These are phyloP conservation scores for Onchidella celtica DNA, from an alignment of 2,888 invertebrate species.

Conservation along the genomic window DNA sequence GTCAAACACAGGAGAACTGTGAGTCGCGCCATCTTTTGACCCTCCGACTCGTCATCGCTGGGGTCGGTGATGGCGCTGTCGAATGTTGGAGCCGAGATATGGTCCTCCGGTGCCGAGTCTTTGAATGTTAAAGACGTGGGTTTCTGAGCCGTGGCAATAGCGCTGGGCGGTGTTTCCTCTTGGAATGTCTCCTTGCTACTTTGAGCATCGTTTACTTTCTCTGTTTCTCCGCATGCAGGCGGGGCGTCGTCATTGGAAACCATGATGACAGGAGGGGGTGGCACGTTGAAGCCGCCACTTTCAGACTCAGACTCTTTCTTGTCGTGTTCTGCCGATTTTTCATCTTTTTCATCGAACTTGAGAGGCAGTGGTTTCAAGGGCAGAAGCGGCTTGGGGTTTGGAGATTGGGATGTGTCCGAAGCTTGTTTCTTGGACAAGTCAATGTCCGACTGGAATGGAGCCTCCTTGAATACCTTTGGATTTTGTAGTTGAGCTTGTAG, in stretches of 20 bases:
- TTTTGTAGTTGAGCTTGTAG: constrained; percentile 78
- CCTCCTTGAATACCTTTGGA: constrained; percentile 72
- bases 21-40: constrained; percentile 60
- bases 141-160: constrained; percentile 5
- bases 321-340: not conserved
- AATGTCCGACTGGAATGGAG: constrained; percentile 67
- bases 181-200: constrained; percentile 25
- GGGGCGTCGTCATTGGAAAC: constrained; percentile 52
- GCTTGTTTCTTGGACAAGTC: constrained; percentile 54
- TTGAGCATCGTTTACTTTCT: not conserved
- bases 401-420: not conserved
- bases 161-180: not conserved
- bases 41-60: constrained; percentile 40
- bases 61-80: constrained; percentile 34
- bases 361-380: constrained; percentile 30
- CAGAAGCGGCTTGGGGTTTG: constrained; percentile 44
- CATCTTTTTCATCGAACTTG: constrained; percentile 31
- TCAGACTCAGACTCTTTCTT: not conserved
- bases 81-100: constrained; percentile 27
- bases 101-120: constrained; percentile 25
- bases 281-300: not conserved
- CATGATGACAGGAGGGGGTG: constrained; percentile 53
- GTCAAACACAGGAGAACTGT: constrained; percentile 64
- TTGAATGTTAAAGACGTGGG: constrained; percentile 40
- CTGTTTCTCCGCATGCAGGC: not conserved